Percentiles rank a stretch among this genome's conserved stretches.
Conservation (phyloP, 2,888 invertebrate species). For the Harmothoe impar region DNA sequence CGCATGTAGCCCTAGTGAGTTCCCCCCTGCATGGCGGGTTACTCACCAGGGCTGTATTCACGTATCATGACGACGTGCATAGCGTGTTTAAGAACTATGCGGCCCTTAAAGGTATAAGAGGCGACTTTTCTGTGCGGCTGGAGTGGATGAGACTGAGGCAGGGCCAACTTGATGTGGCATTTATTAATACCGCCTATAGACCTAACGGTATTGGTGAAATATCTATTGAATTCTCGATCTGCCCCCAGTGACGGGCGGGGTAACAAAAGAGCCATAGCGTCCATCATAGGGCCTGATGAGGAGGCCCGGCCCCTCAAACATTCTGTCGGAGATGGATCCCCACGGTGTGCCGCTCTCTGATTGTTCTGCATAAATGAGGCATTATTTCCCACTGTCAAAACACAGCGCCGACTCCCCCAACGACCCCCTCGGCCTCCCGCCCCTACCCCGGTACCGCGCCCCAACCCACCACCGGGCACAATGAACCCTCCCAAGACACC, state of each 20-base stretch:
- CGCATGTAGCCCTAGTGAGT: too few species aligned
- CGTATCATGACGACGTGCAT: too few species aligned
- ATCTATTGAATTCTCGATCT: conserved; percentile 9
- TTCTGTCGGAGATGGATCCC: neutral
- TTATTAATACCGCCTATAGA: conserved; percentile 11
- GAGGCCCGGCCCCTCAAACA: conserved; percentile 4
- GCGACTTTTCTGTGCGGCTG: too few species aligned
- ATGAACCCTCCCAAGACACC: conserved; percentile 13
- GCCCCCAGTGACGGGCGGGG: neutral
- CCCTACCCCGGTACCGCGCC: neutral
- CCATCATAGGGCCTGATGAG: conserved; percentile 3
- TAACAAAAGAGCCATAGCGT: neutral
- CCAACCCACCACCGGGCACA: conserved; percentile 3
- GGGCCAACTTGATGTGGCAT: neutral
- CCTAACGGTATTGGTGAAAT: conserved; percentile 29
- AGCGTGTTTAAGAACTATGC: too few species aligned
- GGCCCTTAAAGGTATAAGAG: too few species aligned
- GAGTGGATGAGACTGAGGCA: neutral
- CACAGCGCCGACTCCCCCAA: neutral
- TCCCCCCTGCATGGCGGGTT: too few species aligned
- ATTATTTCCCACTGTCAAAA: conserved; percentile 12
- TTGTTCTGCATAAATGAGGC: conserved; percentile 19
- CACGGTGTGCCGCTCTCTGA: neutral
- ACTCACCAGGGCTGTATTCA: too few species aligned
- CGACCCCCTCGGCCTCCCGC: neutral